Evolutionary conservation across 1,140 invertebrate species (phyloP), one percentile per base, ranked within the genome.

Genomic region (Protaetia brevitarsis): DNA sequence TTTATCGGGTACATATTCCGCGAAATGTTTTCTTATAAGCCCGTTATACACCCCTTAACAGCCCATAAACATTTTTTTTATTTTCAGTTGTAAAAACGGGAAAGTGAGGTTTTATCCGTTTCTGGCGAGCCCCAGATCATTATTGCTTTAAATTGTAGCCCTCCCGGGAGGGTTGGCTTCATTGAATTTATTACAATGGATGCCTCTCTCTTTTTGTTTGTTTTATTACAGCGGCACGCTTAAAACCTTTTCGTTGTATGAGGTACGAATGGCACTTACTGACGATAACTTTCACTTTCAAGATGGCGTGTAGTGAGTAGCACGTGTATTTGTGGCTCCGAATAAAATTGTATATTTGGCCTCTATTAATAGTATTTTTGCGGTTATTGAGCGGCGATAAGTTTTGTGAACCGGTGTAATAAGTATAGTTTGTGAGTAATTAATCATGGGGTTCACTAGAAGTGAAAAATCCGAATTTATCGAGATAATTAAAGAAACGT

Each of bases 11-110:
- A 51, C 41, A 51, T 51, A 51, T 51, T 51, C 13, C 41, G 41
- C 41, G 41, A 51, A 51, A 51, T 51, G 41, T 51, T 51, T 51
- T 51, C 41, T 51, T 51, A 51, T 51, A 51, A 51, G 41, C 41
- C 41, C 41, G 41, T 51, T 51, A 51, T 51, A 51, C 41, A n/a
- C 13, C 41, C 41, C 41, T 51, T 51, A 51, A 51, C 41, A 51
- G 41, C 41, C 41, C 41, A 51, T 51, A 51, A 51, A 51, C 16
- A 23, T 51, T 51, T 51, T n/a, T 51, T 51, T 51, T 51, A 51
- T 51, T 51, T 51, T 51, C 41, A 51, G 41, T 51, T 51, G 41
- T 51, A 51, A 51, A 51, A 51, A 51, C 41, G 41, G 41, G 26
- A 51, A 51, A 51, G 41, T 51, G 41, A 51, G 41, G 41, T 51